Percentiles rank a stretch among this genome's conserved stretches.
phyloP scores from a whole-genome alignment of 2,888 invertebrate genomes.

The Diploptera punctata region DNA sequence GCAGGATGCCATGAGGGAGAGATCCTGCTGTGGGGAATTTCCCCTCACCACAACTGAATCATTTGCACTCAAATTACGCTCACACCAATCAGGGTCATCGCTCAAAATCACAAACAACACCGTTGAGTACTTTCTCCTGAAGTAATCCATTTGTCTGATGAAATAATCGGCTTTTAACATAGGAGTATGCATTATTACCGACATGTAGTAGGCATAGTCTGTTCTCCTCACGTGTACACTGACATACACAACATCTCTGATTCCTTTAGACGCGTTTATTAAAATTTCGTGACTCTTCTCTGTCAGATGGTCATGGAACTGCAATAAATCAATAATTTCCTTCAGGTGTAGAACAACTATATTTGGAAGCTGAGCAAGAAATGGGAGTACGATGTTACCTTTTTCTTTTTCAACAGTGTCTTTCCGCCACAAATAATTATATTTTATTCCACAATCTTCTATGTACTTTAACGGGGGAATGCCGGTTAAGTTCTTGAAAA shows the following conservation, averaged over 20 bases:
- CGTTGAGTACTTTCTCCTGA: conserved; percentile 52
- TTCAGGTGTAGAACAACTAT: conserved; percentile 61
- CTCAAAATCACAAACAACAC: conserved; percentile 56
- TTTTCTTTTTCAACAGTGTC: not conserved
- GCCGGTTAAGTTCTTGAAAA: conserved; percentile 61
- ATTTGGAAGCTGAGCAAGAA: conserved; percentile 58
- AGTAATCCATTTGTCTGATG: conserved; percentile 55
- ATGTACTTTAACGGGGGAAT: conserved; percentile 63
- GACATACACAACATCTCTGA: conserved; percentile 55
- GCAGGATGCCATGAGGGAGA: conserved; percentile 58
- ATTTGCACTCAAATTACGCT: conserved; percentile 50
- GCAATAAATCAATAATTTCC: conserved; percentile 62
- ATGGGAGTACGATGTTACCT: not conserved
- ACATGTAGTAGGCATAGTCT: conserved; percentile 62
- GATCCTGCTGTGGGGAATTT: conserved; percentile 52
- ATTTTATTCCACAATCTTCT: conserved; percentile 61
- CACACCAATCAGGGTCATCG: conserved; percentile 59
- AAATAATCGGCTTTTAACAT: conserved; percentile 54
- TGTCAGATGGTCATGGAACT: conserved; percentile 58
- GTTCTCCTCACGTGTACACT: conserved; percentile 63
- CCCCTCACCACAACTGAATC: conserved; percentile 54
- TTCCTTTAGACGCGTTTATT: conserved; percentile 46
- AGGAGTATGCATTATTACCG: conserved; percentile 57
- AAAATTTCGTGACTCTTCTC: conserved; percentile 58
- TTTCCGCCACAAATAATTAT: conserved; percentile 51